A percentile compares a stretch with the other conserved stretches of the same genome.
Conservation (phyloP, 2,113 vertebrate genomes). For the Eretmodus cyanostictus region DNA sequence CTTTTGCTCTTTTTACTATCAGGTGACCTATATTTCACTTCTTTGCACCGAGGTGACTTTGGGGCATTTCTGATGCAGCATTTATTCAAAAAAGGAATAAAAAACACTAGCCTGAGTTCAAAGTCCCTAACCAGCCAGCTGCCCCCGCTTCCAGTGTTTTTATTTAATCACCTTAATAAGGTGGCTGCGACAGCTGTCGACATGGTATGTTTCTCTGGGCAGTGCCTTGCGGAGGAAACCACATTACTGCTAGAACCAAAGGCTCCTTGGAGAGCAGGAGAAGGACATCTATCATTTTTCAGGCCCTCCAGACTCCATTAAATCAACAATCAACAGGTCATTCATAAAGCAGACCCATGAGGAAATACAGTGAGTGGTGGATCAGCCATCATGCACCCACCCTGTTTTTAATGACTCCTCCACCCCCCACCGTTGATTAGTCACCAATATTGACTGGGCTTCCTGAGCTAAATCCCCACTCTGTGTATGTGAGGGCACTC, state of each 20-base stretch:
- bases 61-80: conserved; percentile 6
- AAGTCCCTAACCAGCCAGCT: conserved; percentile 3
- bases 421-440: conserved; percentile 44
- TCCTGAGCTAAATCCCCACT: conserved; percentile 23
- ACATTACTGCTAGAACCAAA: conserved; percentile 33
- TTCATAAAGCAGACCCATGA: conserved; percentile 48
- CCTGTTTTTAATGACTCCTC: conserved; percentile 29
- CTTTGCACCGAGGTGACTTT: not conserved
- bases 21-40: conserved; percentile 6
- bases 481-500: not conserved
- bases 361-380: conserved; percentile 22
- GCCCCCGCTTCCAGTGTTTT: conserved; percentile 35
- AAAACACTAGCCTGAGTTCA: not conserved
- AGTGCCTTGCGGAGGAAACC: conserved; percentile 34
- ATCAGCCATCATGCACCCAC: conserved; percentile 21
- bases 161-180: conserved; percentile 67
- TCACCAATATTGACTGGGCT: conserved; percentile 35
- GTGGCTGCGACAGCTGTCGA: conserved; percentile 55
- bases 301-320: conserved; percentile 51
- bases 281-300: conserved; percentile 46
- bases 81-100: not conserved
- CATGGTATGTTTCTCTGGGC: conserved; percentile 39
- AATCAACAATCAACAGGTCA: conserved; percentile 62
- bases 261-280: conserved; percentile 34
- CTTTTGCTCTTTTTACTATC: not conserved